Evolutionary conservation across 2,797 vertebrate species (phyloP).

Genomic region (Xiphorhynchus erythropygius): DNA sequence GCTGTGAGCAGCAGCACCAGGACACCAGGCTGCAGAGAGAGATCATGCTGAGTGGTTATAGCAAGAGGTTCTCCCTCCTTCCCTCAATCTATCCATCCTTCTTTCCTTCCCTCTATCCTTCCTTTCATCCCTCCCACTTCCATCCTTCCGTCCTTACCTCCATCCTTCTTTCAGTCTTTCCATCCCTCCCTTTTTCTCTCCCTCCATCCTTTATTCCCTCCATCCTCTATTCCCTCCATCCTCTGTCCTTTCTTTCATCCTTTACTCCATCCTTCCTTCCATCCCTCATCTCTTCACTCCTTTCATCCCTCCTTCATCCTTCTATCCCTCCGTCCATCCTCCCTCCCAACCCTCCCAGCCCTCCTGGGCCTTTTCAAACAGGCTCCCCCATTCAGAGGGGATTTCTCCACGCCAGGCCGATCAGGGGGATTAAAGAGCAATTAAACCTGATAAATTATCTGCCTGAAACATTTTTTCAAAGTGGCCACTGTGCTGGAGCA

Average conservation of each 20-base stretch:
- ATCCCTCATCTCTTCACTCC: too few relatives aligned
- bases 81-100: not conserved
- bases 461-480: conserved; percentile 77
- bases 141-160: not conserved
- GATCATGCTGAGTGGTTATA: not conserved
- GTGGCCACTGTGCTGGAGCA: conserved; percentile 78
- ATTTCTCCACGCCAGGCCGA: conserved; percentile 89
- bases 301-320: not conserved
- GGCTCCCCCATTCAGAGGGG: conserved; percentile 83
- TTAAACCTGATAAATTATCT: conserved; percentile 86
- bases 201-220: not conserved
- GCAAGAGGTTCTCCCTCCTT: not conserved
- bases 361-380: conserved; percentile 71
- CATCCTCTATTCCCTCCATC: not conserved
- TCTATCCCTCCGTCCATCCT: not conserved
- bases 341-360: not conserved
- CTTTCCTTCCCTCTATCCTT: not conserved
- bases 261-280: not conserved
- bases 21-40: not conserved
- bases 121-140: not conserved
- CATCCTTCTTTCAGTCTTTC: not conserved
- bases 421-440: conserved; percentile 90
- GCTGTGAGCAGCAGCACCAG: conserved; percentile 6
- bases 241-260: not conserved
- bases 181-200: not conserved